These are phyloP conservation scores for Eugnorisma glareosa DNA, from an alignment of 2,888 invertebrate genomes.

Conservation along the genomic window DNA sequence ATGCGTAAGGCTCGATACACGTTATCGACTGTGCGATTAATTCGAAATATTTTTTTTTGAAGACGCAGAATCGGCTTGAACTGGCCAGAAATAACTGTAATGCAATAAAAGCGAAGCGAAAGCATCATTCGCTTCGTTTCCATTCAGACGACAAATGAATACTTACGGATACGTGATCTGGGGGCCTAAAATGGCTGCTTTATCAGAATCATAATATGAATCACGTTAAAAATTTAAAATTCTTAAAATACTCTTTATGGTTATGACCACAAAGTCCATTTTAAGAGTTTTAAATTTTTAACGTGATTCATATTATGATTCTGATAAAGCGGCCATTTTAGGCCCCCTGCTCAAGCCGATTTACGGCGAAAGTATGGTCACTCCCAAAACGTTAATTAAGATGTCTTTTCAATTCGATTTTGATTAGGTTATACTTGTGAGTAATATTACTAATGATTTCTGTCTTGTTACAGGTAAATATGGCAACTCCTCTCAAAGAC, in stretches of 20 bases:
- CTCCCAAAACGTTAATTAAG: too few species aligned
- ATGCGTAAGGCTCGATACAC: slow-evolving; percentile 20
- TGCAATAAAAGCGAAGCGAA: not conserved
- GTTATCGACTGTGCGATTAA: slow-evolving; percentile 5
- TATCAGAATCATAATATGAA: too few species aligned
- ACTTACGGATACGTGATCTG: not conserved
- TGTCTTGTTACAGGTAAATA: slow-evolving; percentile 60
- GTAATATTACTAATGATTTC: slow-evolving; percentile 4
- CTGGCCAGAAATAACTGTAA: not conserved
- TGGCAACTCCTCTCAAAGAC: not conserved
- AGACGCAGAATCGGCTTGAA: not conserved
- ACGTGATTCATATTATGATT: too few species aligned
- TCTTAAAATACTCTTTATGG: too few species aligned
- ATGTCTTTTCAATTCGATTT: not conserved
- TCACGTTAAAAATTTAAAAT: too few species aligned
- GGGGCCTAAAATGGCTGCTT: too few species aligned
- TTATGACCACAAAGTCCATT: too few species aligned
- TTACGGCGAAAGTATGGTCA: not conserved
- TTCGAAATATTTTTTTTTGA: not conserved
- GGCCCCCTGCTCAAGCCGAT: not conserved
- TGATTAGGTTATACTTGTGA: not conserved
- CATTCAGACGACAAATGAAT: not conserved
- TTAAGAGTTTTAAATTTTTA: too few species aligned
- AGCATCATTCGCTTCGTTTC: not conserved
- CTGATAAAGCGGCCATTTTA: too few species aligned